phyloP scores from a whole-genome alignment of 2,113 vertebrate genomes.

The Amazona vittata region DNA sequence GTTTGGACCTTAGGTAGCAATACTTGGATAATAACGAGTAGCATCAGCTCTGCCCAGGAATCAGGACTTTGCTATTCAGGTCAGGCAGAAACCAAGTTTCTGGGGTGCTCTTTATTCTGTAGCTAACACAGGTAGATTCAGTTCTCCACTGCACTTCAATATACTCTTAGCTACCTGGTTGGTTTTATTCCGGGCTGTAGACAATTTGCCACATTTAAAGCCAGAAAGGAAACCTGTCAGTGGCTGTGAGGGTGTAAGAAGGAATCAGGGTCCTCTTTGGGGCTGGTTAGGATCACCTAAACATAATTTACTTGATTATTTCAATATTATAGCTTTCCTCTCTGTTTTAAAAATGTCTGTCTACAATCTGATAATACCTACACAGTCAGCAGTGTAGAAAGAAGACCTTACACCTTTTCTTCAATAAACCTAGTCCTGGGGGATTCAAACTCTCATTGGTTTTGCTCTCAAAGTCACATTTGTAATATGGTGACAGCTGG shows the following conservation, averaged over 20 bases:
- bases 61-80: neutral
- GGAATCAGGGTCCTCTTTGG: neutral
- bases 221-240: neutral
- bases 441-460: constrained; percentile 50
- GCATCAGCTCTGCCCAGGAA: neutral
- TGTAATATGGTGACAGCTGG: constrained; percentile 57
- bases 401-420: constrained; percentile 54
- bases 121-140: neutral
- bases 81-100: neutral
- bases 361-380: constrained; percentile 6
- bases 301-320: neutral
- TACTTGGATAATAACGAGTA: neutral
- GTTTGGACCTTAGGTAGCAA: neutral
- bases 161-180: neutral
- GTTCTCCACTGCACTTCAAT: neutral
- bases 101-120: neutral
- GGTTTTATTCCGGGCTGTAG: neutral
- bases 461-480: constrained; percentile 60
- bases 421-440: constrained; percentile 36
- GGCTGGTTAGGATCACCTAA: neutral
- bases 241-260: neutral
- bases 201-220: neutral
- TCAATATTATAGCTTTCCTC: neutral
- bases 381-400: neutral
- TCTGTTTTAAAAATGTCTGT: neutral